phyloP scores from a whole-genome alignment of 1,140 invertebrate genomes.

The Cotesia vestalis region DNA sequence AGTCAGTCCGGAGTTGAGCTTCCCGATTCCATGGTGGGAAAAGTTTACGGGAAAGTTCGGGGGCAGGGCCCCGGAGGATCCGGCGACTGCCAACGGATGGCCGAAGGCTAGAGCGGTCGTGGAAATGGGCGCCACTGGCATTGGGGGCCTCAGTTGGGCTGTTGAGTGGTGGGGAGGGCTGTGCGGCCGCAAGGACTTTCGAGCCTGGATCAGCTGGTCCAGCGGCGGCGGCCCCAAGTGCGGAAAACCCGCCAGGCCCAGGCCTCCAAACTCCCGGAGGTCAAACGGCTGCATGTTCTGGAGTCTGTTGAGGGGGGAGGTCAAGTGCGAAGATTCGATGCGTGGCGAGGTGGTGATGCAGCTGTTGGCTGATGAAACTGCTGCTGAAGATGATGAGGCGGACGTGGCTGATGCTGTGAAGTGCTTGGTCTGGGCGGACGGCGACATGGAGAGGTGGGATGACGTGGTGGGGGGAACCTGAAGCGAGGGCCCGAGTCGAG shows the following conservation, averaged over 20 bases:
- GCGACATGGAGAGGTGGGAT: conserved; percentile 50
- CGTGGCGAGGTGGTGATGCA: conserved; percentile 53
- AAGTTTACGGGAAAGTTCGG: conserved; percentile 59
- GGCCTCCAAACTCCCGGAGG: conserved; percentile 79
- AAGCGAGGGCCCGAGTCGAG: conserved; percentile 63
- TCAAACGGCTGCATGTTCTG: conserved; percentile 97
- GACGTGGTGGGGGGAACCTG: conserved; percentile 53
- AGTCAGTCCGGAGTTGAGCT: conserved; percentile 44
- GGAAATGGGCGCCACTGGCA: conserved; percentile 59
- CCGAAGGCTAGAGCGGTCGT: conserved; percentile 57
- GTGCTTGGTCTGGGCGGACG: conserved; percentile 58
- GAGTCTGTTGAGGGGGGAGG: conserved; percentile 85
- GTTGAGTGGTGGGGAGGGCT: conserved; percentile 51
- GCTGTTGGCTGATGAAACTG: conserved; percentile 47
- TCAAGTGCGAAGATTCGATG: conserved; percentile 63
- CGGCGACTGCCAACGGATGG: conserved; percentile 56
- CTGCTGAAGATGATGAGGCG: conserved; percentile 37
- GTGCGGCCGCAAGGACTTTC: conserved; percentile 52
- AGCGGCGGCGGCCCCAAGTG: conserved; percentile 70
- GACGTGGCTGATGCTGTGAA: conserved; percentile 40
- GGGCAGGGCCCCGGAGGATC: conserved; percentile 57
- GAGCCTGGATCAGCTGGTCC: conserved; percentile 48
- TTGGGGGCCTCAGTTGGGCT: conserved; percentile 58
- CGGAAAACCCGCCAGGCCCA: conserved; percentile 72
- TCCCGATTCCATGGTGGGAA: conserved; percentile 55